Base-by-base conservation (phyloP, 2,113 vertebrate species). In the Cyphomyrus discorhynchus region DNA sequence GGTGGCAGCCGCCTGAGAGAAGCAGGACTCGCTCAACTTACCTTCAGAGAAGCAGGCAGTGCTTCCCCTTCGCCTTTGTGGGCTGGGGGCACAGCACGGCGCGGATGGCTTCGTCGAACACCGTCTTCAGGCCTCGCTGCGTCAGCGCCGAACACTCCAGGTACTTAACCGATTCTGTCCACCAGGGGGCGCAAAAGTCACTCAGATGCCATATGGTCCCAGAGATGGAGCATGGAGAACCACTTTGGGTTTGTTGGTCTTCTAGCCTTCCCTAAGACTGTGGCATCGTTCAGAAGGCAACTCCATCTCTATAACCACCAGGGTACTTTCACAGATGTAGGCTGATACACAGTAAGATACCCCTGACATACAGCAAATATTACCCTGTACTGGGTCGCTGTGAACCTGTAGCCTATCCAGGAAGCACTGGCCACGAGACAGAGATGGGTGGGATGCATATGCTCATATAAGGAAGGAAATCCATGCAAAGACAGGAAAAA, bases 131-230 rank as follows among this genome's bases (percentile, higher is more conserved):
- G 47, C 98, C 97, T 0, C 97, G 94, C 93, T 98, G 98, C 0
- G 97, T 98, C 93, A 98, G 92, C 3, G 98, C 98, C 0, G 98
- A 98, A 89, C 97, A 98, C 93, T 98, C 98, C 15, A 98, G 95
- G 91, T 99, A 99, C 62, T 98, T 98, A 89, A 98, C 97, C 0
- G 98, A 96, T 88, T 98, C 97, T 98, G 93, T 17, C 56, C 70
- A 52, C 70, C 35, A 8, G 87, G 87, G 52, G 31, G 53, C 47
- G 15, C 27, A 86, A 86, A 53, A 52, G 31, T 80, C 74, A 80
- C 74, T 80, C 35, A 19, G 74, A 42, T 8, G 35, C 74, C n/a
- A 17, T 42, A 11, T 2, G 56, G 56, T n/a, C 0, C 7, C 56
- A 0, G 56, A n/a, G 56, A 62, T 9, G 8, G 56, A 3, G 56